Percentiles rank a stretch among this genome's conserved stretches.
Evolutionary conservation across 2,113 vertebrate species (phyloP).

Genomic region (Beaufortia kweichowensis): DNA sequence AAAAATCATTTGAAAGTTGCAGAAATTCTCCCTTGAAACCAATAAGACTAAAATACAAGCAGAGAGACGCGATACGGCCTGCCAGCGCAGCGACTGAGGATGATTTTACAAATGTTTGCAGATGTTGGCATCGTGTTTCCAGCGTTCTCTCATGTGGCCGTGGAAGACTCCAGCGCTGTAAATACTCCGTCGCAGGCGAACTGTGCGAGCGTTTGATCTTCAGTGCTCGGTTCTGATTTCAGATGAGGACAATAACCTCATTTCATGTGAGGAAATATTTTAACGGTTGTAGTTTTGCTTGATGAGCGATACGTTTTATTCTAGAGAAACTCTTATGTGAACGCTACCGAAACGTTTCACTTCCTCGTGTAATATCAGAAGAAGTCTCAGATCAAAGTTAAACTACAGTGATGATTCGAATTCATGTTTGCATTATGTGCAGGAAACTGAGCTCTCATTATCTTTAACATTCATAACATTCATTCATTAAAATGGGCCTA

Average conservation of each 20-base stretch:
- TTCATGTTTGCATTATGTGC: not conserved
- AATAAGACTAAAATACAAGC: conserved; percentile 57
- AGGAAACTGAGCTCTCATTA: not conserved
- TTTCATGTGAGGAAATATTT: conserved; percentile 73
- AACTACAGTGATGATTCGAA: conserved; percentile 34
- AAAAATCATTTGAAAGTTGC: conserved; percentile 17
- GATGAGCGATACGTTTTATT: conserved; percentile 55
- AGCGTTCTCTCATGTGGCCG: conserved; percentile 70
- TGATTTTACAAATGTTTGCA: conserved; percentile 80
- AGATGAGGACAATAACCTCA: conserved; percentile 70
- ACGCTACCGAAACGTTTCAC: conserved; percentile 39
- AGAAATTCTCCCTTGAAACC: conserved; percentile 54
- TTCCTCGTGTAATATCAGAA: conserved; percentile 44
- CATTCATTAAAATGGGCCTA: too few relatives aligned
- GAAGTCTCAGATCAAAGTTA: conserved; percentile 29
- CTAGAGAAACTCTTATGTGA: conserved; percentile 40
- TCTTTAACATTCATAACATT: too few relatives aligned
- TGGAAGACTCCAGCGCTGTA: conserved; percentile 68
- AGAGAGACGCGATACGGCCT: conserved; percentile 52
- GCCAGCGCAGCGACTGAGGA: conserved; percentile 60
- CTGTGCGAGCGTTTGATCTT: conserved; percentile 68
- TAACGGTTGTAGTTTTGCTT: conserved; percentile 59
- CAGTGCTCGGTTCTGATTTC: conserved; percentile 66
- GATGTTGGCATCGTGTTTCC: conserved; percentile 78
- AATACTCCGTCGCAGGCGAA: conserved; percentile 72